Conservation (phyloP, 2,113 vertebrate species). For the Ginglymostoma cirratum region DNA sequence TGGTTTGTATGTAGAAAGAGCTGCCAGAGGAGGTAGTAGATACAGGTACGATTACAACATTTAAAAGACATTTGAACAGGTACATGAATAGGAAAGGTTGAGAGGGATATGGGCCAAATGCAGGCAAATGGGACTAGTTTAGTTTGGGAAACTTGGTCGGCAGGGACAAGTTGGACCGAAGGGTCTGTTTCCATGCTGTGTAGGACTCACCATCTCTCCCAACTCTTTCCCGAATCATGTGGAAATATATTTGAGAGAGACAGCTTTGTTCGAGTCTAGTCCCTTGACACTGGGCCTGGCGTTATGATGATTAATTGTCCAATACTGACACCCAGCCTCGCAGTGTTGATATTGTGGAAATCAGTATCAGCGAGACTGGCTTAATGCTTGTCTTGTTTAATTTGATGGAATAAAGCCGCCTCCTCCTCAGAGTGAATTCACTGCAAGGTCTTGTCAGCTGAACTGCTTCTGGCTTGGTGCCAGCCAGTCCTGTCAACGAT, state of each 20-base stretch:
- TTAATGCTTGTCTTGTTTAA: constrained; percentile 18
- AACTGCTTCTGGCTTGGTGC: not conserved
- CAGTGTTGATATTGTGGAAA: not conserved
- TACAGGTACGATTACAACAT: too few species aligned
- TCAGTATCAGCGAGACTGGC: not conserved
- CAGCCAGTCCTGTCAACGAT: not conserved
- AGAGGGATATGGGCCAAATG: too few species aligned
- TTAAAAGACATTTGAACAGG: too few species aligned
- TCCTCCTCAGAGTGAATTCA: not conserved
- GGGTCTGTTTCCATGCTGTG: too few species aligned
- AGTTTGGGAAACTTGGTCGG: too few species aligned
- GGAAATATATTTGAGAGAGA: not conserved
- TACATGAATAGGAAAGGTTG: too few species aligned
- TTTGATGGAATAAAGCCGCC: constrained; percentile 22
- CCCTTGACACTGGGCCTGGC: not conserved
- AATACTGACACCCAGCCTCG: not conserved
- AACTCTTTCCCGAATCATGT: not conserved
- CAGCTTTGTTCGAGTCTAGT: not conserved
- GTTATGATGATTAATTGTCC: not conserved
- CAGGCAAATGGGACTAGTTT: too few species aligned
- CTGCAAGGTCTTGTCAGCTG: not conserved
- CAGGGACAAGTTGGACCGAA: too few species aligned
- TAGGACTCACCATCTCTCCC: not conserved
- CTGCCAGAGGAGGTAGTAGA: too few species aligned
- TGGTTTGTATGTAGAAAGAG: too few species aligned